Evolutionary conservation across 2,797 vertebrate genomes (phyloP).

Genomic region (Brotula barbata): DNA sequence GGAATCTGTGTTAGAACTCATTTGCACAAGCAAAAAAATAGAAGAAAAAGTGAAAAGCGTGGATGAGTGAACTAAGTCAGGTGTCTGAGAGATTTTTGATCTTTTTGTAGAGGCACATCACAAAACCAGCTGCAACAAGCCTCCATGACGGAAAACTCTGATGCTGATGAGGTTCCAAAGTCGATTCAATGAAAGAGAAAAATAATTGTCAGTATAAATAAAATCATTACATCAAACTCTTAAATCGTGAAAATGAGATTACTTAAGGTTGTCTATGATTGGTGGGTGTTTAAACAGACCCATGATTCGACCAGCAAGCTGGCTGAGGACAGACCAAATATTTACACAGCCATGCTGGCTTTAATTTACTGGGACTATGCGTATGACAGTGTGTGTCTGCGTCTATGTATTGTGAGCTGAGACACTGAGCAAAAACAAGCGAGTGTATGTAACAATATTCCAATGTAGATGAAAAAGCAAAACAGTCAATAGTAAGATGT

Average conservation of each 20-base stretch:
- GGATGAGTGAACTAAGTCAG: neutral
- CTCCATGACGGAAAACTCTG: neutral
- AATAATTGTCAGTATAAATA: slow-evolving; percentile 29
- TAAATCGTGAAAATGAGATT: slow-evolving; percentile 35
- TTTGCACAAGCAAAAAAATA: neutral
- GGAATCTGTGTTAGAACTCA: slow-evolving; percentile 33
- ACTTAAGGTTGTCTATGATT: slow-evolving; percentile 25
- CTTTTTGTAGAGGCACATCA: slow-evolving; percentile 24
- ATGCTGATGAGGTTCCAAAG: slow-evolving; percentile 18
- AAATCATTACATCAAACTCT: slow-evolving; percentile 1
- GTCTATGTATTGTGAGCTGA: neutral
- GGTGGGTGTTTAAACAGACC: slow-evolving; percentile 29
- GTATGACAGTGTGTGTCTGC: neutral
- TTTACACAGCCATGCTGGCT: slow-evolving; percentile 14
- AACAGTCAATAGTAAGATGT: neutral
- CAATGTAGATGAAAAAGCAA: neutral
- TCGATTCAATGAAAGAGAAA: neutral
- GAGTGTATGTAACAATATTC: neutral
- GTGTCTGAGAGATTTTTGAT: too few relatives aligned
- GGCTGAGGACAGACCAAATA: slow-evolving; percentile 21
- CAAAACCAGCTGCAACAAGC: slow-evolving; percentile 50
- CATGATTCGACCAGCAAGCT: slow-evolving; percentile 27
- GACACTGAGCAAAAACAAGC: too few relatives aligned
- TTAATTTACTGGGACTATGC: slow-evolving; percentile 1
- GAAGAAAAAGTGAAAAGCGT: slow-evolving; percentile 1